These are phyloP conservation scores for Machimus atricapillus DNA, from an alignment of 2,888 invertebrate species.

Conservation along the genomic window DNA sequence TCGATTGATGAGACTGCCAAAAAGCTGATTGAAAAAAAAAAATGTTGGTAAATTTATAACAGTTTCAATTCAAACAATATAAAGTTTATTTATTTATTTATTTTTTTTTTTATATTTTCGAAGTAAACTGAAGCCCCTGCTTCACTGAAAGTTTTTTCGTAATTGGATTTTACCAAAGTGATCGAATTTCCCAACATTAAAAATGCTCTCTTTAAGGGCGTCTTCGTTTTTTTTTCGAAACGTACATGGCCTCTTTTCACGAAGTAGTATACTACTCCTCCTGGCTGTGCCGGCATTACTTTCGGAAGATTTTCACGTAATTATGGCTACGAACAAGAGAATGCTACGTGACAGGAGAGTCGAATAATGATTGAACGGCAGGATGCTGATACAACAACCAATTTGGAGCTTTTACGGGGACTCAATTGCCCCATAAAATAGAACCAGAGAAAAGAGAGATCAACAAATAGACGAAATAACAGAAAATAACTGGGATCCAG, in stretches of 20 bases:
- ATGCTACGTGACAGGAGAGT: conserved; percentile 46
- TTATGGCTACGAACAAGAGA: conserved; percentile 46
- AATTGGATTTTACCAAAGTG: background rate
- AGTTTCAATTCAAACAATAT: background rate
- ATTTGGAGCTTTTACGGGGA: conserved; percentile 46
- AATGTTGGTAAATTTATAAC: too few species aligned
- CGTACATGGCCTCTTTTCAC: background rate
- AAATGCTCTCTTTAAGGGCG: background rate
- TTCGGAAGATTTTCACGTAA: conserved; percentile 46
- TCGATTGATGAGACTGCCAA: too few species aligned
- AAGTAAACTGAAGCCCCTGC: background rate
- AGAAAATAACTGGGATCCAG: conserved; percentile 35
- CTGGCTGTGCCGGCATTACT: conserved; percentile 23
- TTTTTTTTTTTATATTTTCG: background rate
- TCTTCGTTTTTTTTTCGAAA: background rate
- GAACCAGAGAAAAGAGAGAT: conserved; percentile 12
- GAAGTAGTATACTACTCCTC: background rate
- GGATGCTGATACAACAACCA: conserved; percentile 48
- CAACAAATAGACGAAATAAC: conserved; percentile 40
- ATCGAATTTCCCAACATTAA: background rate
- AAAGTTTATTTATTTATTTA: too few species aligned
- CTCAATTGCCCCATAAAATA: conserved; percentile 44
- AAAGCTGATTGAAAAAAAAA: too few species aligned
- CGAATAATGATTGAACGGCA: conserved; percentile 46
- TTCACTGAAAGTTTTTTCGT: background rate